A percentile compares a stretch with the other conserved stretches of the same genome.
phyloP scores from a whole-genome alignment of 2,888 invertebrate species.

The Drepanosiphum platanoidis region DNA sequence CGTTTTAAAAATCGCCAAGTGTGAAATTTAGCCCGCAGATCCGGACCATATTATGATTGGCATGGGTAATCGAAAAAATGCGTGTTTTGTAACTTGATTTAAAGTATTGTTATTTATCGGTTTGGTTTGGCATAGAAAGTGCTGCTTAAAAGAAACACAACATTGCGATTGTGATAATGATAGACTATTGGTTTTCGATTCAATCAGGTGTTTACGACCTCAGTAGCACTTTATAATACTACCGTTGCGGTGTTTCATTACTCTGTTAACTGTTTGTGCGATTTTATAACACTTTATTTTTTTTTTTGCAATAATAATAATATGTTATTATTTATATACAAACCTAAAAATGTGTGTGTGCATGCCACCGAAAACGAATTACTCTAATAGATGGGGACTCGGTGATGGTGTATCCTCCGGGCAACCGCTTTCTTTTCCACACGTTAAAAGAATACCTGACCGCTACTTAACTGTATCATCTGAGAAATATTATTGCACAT shows the following conservation, averaged over 20 bases:
- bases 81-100: conserved; percentile 17
- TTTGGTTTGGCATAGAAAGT: conserved; percentile 36
- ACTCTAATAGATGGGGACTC: conserved; percentile 30
- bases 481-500: background rate
- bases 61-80: background rate
- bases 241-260: conserved; percentile 1
- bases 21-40: conserved; percentile 41
- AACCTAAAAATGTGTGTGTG: conserved; percentile 4
- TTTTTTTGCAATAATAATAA: conserved; percentile 33
- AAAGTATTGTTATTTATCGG: conserved; percentile 12
- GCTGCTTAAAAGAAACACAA: conserved; percentile 21
- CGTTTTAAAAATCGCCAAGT: background rate
- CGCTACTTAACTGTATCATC: background rate
- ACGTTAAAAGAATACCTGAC: background rate
- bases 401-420: conserved; percentile 40
- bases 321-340: background rate
- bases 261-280: background rate
- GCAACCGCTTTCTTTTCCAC: conserved; percentile 47
- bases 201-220: conserved; percentile 20
- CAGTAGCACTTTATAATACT: conserved; percentile 3
- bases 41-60: background rate
- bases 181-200: conserved; percentile 20
- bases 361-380: conserved; percentile 27
- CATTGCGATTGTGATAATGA: conserved; percentile 46
- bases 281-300: conserved; percentile 17